Base-by-base conservation (phyloP, 2,797 vertebrate species). In the Protonibea diacanthus region DNA sequence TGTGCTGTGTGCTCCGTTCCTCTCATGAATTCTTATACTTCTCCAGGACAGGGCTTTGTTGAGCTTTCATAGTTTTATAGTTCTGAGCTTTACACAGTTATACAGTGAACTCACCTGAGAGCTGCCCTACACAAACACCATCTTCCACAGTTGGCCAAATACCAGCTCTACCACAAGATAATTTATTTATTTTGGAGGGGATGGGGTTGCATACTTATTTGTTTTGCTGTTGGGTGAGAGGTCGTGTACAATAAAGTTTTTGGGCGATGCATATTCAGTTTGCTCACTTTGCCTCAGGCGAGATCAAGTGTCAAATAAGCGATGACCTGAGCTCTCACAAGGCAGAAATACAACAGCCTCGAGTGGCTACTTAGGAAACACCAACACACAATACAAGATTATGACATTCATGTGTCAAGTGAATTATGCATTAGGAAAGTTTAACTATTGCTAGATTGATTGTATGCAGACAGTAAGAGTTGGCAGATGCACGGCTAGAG, bases 191-290 rank as follows among this genome's bases (percentile, higher is more conserved):
- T 59, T 53, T 20, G 9, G 21, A 49, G 62, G 9, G 0, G 49
- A 40, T 1, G 3, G 45, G 20, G 48, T 58, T 48, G 15, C 10
- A 0, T 17, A 15, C 44, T 58, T 58, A n/a, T 72, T 69, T 62
- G 70, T 55, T 80, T 72, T 20, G 59, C 56, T 67, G 47, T 8
- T 21, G 78, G 72, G 45, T 27, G 14, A 76, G 64, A 69, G 59
- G 40, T 72, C 25, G 15, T 71, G 33, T 38, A 42, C n/a, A 12
- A 3, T 21, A 59, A 66, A 75, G 47, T 66, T 78, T 72, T 51
- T n/a, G 56, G 49, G 33, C 14, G 1, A 64, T 84, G 66, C 65
- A 64, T 69, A 66, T 76, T 76, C 42, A 75, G 55, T 75, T 63
- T 17, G 49, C 51, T 51, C 8, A 0, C 14, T 62, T 45, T 2